A percentile compares a stretch with the other conserved stretches of the same genome.
Conservation (phyloP, 1,140 invertebrate species). For the Nephila pilipes region DNA sequence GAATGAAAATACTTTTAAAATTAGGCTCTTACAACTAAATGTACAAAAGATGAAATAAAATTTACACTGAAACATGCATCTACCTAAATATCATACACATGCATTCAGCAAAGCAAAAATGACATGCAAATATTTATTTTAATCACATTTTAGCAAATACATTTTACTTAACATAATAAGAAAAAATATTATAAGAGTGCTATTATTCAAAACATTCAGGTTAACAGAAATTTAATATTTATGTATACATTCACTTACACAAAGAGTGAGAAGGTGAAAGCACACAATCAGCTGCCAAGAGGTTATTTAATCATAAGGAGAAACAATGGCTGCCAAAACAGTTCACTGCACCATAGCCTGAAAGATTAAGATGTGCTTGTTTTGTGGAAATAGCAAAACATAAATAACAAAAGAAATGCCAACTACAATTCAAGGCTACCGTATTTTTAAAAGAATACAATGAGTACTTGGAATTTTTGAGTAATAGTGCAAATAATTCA, state of each 20-base stretch:
- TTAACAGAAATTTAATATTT: slow-evolving; percentile 18
- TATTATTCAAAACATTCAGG: neutral
- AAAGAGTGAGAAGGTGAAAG: slow-evolving; percentile 57
- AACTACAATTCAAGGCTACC: neutral
- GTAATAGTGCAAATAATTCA: neutral
- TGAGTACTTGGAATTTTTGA: neutral
- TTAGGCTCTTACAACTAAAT: neutral
- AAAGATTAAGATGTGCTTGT: slow-evolving; percentile 75
- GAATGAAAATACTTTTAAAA: too few species aligned
- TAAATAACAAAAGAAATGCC: slow-evolving; percentile 59
- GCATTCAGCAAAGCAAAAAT: neutral
- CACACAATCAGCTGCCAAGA: slow-evolving; percentile 54
- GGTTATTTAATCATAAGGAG: slow-evolving; percentile 65
- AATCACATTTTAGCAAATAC: neutral
- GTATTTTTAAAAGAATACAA: neutral
- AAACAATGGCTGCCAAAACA: slow-evolving; percentile 63
- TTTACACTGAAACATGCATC: neutral
- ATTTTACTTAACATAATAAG: neutral
- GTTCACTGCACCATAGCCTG: slow-evolving; percentile 63
- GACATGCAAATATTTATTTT: neutral
- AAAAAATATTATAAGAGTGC: neutral
- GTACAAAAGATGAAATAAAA: neutral
- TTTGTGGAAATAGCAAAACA: slow-evolving; percentile 64
- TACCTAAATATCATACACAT: neutral
- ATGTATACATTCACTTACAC: slow-evolving; percentile 74